Conservation (phyloP, 2,113 vertebrate genomes). For the Crocuta crocuta region DNA sequence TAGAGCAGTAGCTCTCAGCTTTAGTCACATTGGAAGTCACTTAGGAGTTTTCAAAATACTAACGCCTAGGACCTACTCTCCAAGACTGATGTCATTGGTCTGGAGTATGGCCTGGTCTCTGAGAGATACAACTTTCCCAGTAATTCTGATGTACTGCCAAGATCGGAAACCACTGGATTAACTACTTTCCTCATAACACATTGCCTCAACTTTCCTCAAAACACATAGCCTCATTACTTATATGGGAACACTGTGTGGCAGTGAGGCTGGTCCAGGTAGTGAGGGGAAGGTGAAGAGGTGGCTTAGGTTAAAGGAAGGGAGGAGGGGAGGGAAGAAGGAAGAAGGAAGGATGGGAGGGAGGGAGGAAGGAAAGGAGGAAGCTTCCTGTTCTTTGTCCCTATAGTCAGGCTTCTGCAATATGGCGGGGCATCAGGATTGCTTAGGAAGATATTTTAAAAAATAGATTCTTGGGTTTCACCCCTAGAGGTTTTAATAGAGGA, state of each 20-base stretch:
- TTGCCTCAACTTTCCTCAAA: too few relatives aligned
- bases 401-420: neutral
- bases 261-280: neutral
- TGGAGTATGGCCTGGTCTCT: neutral
- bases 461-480: neutral
- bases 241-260: neutral
- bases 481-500: neutral
- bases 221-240: neutral
- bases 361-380: neutral
- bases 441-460: constrained; percentile 1
- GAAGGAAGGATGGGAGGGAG: neutral
- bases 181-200: neutral
- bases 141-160: neutral
- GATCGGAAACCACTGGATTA: neutral
- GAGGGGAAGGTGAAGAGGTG: neutral
- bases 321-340: neutral
- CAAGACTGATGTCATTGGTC: neutral
- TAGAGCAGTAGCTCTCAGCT: neutral
- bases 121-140: neutral
- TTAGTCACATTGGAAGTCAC: neutral
- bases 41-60: neutral
- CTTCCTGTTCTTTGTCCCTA: neutral
- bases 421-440: neutral
- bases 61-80: neutral
- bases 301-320: neutral